phyloP scores from a whole-genome alignment of 1,140 invertebrate genomes.

The roundworm (Caenorhabditis elegans) region DNA sequence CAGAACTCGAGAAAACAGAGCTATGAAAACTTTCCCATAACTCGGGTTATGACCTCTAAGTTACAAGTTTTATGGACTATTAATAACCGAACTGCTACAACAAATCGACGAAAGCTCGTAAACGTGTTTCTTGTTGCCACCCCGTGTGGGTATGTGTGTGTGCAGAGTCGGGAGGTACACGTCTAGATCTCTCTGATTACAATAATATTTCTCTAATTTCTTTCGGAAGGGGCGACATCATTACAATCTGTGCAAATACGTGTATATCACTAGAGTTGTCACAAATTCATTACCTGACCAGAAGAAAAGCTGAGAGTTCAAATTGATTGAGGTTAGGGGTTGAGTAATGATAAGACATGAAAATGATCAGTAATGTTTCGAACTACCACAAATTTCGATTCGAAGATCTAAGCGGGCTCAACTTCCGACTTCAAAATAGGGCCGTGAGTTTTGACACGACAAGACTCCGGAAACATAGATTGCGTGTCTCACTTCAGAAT shows the following conservation, averaged over 20 bases:
- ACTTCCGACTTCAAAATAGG: no score
- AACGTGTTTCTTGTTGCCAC: constrained; percentile 31
- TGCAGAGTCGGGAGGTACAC: background rate
- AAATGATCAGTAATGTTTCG: no score
- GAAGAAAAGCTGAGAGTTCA: background rate
- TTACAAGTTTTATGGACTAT: constrained; percentile 16
- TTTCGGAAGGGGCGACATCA: background rate
- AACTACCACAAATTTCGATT: no score
- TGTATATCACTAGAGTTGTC: constrained; percentile 32
- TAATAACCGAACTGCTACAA: background rate
- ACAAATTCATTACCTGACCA: constrained; percentile 26
- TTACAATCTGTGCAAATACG: constrained; percentile 31
- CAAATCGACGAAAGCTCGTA: background rate
- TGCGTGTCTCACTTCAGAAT: no score
- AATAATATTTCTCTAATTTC: background rate
- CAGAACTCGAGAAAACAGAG: no score
- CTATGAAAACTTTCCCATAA: no score
- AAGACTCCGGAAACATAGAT: no score
- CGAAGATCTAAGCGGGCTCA: no score
- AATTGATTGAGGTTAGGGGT: no score
- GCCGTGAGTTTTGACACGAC: no score
- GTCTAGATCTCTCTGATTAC: background rate
- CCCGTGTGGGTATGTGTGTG: background rate
- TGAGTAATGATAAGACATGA: no score
- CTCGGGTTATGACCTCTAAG: background rate